phyloP scores from a whole-genome alignment of 2,113 vertebrate species.

The Hypocryptadius cinnamomeus region DNA sequence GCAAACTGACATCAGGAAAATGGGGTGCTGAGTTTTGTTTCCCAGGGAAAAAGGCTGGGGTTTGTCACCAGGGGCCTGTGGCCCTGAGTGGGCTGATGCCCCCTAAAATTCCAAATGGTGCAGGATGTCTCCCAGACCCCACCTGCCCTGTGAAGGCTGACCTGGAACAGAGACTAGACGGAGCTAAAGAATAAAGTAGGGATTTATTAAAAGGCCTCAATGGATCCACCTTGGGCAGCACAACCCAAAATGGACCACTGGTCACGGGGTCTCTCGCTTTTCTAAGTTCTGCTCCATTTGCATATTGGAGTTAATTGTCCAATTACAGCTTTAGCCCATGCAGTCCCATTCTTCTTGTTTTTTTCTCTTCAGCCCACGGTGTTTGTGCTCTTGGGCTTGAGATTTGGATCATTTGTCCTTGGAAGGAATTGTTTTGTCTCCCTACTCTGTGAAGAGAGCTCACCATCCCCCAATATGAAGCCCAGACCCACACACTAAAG shows the following conservation, averaged over 20 bases:
- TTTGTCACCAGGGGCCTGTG: neutral
- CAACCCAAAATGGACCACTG: too few species aligned
- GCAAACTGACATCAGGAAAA: neutral
- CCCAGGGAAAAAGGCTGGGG: neutral
- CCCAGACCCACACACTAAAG: neutral
- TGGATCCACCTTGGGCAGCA: too few species aligned
- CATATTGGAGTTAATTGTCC: neutral
- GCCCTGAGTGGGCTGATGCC: neutral
- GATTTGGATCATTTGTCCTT: neutral
- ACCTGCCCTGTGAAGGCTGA: neutral
- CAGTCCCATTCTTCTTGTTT: neutral
- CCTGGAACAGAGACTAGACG: neutral
- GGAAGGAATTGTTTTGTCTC: neutral
- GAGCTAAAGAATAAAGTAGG: neutral
- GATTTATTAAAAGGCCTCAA: too few species aligned
- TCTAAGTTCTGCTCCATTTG: neutral
- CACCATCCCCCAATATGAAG: neutral
- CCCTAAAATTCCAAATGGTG: neutral
- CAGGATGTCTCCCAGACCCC: neutral
- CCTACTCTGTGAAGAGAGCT: neutral
- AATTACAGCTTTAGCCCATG: neutral
- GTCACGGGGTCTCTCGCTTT: too few species aligned
- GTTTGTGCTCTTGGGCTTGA: neutral
- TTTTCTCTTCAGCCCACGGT: neutral
- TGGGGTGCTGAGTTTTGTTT: neutral